A percentile compares a stretch with the other conserved stretches of the same genome.
Evolutionary conservation across 2,888 invertebrate species (phyloP).

Genomic region (Cistogaster globosa): DNA sequence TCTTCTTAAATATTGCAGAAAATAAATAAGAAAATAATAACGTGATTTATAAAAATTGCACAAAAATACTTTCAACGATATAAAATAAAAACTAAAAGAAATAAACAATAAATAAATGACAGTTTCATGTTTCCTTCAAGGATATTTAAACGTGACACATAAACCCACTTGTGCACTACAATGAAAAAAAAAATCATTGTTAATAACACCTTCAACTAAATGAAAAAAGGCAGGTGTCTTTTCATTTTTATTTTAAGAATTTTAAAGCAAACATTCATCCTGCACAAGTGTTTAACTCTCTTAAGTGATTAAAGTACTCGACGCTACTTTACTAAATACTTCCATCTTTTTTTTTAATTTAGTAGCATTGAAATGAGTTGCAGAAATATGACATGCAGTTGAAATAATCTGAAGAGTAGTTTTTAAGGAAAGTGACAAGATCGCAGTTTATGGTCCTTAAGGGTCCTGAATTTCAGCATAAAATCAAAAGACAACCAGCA

Average conservation of each 20-base stretch:
- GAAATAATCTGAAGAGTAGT: too few relatives aligned
- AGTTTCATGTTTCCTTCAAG: constrained; percentile 65
- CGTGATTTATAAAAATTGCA: constrained; percentile 21
- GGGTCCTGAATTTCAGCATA: too few relatives aligned
- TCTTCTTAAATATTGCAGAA: neutral
- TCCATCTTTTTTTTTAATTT: too few relatives aligned
- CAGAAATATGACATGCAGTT: too few relatives aligned
- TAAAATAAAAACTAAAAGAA: constrained; percentile 12
- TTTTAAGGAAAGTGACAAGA: too few relatives aligned
- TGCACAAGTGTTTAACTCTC: neutral
- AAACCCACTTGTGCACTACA: constrained; percentile 8
- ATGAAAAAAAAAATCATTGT: constrained; percentile 7
- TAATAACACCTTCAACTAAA: constrained; percentile 19
- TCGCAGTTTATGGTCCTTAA: too few relatives aligned
- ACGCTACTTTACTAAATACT: too few relatives aligned
- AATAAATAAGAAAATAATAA: constrained; percentile 13
- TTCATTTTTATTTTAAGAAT: neutral
- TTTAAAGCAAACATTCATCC: neutral
- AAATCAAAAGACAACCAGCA: too few relatives aligned
- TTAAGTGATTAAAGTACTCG: neutral
- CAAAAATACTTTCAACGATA: constrained; percentile 24
- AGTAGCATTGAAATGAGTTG: too few relatives aligned
- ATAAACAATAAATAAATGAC: constrained; percentile 64
- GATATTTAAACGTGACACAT: constrained; percentile 44
- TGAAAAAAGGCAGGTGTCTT: constrained; percentile 40